Evolutionary conservation across 2,113 vertebrate species (phyloP), one percentile per base, ranked within the genome.

Genomic region (Hemiprocne comata): DNA sequence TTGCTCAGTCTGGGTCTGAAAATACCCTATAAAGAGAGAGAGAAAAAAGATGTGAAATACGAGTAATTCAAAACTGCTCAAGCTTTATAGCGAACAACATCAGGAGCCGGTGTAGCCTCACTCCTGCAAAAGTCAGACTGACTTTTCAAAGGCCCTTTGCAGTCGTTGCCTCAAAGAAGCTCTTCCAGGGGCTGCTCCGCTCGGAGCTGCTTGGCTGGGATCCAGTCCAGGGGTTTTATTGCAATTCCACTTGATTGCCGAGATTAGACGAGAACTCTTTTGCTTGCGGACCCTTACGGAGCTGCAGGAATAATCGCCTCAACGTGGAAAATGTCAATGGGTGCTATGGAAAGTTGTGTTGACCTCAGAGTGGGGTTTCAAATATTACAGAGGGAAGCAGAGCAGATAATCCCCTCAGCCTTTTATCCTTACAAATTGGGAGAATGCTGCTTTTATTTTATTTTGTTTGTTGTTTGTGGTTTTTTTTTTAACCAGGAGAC

Each of bases 341-440:
- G 17, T 29, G 74, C 78, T 7, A 3, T 1, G 55, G 70, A 23
- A 44, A 57, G 10, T 2, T 2, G 0, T 4, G 4, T 20, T 13
- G 62, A 44, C 50, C 89, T 50, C 28, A 0, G 23, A 13, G 10
- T 6, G 3, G 42, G 74, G 23, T 54, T 44, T 17, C 61, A 6
- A 4, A 34, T 1, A 13, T 54, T 19, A 7, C 40, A 17, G 38
- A 28, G 62, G 29, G 53, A 54, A 66, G 76, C 31, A 13, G 33
- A 48, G 71, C 54, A 17, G 33, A 82, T 58, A 57, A 62, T 61
- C 58, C 61, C 25, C 64, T 26, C 1, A 1, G 29, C 29, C 50
- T 69, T 69, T 92, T 28, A 88, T 61, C 54, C 40, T 62, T 42
- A 53, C 28, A 65, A 65, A 85, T 10, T n/a, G 48, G 42, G 70